Evolutionary conservation across 2,888 invertebrate genomes (phyloP), one percentile per base, ranked within the genome.

Genomic region (Caenorhabditis sp.): DNA sequence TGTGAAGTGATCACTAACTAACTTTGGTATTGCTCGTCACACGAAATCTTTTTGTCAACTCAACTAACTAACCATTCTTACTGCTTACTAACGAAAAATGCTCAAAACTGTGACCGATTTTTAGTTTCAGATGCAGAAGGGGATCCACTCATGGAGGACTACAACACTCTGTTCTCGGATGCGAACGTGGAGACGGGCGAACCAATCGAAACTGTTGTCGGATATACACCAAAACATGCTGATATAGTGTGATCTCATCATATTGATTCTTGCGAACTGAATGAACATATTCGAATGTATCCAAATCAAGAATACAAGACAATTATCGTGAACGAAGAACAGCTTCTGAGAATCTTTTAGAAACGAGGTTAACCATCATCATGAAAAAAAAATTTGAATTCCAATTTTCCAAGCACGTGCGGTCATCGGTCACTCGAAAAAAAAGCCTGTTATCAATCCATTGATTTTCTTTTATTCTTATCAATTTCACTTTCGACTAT

Each of bases 151-250:
- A 80, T 86, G 61, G 86, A 86, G 28, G 86, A 86, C 47, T 86
- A 86, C 72, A 80, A 82, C 35, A 44, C 76, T 19, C 56, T 80
- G 19, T 80, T 86, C 59, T 31, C 74, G 0, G 84, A 84, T 26
- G 54, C 69, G 14, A 80, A 63, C 24, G 31, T 64, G 16, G 75
- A 72, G 19, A 68, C 61, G 44, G 73, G 61, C 51, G 86, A 86
- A 66, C 85, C 86, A 22, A 83, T 86, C 19, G 86, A 86, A 22
- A 85, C 85, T 6, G 84, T 86, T 8, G 80, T 86, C 61, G 86
- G 86, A 56, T 80, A 72, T 54, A 86, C 86, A 22, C 86, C 86
- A 22, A 85, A 86, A 58, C 75, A 83, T 73, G 86, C 86, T 12
- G 85, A 85, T 44, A 86, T 86, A 72, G 86, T 86, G 44, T 86